Evolutionary conservation across 2,797 vertebrate genomes (phyloP).

Genomic region (Odontamblyopus rebecca): DNA sequence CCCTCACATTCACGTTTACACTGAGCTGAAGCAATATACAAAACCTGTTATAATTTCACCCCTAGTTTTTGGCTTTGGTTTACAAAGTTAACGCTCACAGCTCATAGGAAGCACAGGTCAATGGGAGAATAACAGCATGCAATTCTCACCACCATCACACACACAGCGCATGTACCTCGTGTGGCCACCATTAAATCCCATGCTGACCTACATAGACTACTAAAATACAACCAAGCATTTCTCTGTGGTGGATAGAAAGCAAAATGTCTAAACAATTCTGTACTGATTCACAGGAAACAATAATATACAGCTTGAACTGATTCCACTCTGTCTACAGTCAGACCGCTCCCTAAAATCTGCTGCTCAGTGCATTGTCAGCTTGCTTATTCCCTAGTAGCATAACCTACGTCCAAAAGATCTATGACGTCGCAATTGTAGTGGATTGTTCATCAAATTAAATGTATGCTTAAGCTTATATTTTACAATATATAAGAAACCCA

Average conservation of each 20-base stretch:
- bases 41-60: constrained; percentile 44
- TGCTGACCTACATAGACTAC: constrained; percentile 64
- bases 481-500: not conserved
- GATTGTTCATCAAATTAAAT: not conserved
- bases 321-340: not conserved
- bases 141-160: constrained; percentile 18
- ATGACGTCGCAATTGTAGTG: not conserved
- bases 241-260: not conserved
- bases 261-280: not conserved
- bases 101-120: constrained; percentile 3
- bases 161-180: constrained; percentile 30
- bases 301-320: not conserved
- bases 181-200: constrained; percentile 62
- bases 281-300: not conserved
- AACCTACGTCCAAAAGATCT: not conserved
- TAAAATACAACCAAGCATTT: constrained; percentile 4
- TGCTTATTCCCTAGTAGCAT: not conserved
- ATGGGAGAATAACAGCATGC: not conserved
- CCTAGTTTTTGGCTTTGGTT: constrained; percentile 41
- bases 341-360: not conserved
- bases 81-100: constrained; percentile 22
- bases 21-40: constrained; percentile 52
- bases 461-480: not conserved
- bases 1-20: constrained; percentile 49
- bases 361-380: not conserved